Conservation (phyloP, 2,888 invertebrate genomes). For the Cataglyphis livida region DNA sequence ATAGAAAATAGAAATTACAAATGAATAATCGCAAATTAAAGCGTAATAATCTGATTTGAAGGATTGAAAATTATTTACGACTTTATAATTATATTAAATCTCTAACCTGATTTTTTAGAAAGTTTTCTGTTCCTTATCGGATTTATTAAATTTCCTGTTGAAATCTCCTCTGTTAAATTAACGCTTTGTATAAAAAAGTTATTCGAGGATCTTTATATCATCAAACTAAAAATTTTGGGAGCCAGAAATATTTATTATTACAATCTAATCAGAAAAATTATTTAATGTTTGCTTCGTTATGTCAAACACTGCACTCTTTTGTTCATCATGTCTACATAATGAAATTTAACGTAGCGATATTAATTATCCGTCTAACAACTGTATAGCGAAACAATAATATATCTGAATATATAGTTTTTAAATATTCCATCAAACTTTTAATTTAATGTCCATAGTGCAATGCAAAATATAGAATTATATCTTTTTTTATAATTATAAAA, state of each 20-base stretch:
- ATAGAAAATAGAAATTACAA: background rate
- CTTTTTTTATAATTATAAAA: background rate
- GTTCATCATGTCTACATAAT: background rate
- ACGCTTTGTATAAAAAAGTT: background rate
- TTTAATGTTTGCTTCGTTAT: constrained; percentile 9
- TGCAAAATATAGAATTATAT: background rate
- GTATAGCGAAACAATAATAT: background rate
- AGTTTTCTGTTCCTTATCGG: background rate
- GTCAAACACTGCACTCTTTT: constrained; percentile 20
- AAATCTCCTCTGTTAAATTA: background rate
- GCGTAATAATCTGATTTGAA: background rate
- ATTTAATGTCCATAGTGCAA: background rate
- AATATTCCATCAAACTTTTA: background rate
- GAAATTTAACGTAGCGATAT: background rate
- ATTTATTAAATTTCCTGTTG: constrained; percentile 19
- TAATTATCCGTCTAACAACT: background rate
- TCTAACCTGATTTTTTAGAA: background rate
- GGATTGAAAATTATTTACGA: background rate
- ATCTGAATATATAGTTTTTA: background rate
- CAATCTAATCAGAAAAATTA: constrained; percentile 4
- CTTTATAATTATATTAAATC: background rate
- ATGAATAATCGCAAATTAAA: background rate
- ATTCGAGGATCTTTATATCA: background rate
- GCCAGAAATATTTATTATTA: background rate
- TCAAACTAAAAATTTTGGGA: constrained; percentile 27